These are phyloP conservation scores for Ectobius pallidus DNA, from an alignment of 2,888 invertebrate genomes.

Conservation along the genomic window DNA sequence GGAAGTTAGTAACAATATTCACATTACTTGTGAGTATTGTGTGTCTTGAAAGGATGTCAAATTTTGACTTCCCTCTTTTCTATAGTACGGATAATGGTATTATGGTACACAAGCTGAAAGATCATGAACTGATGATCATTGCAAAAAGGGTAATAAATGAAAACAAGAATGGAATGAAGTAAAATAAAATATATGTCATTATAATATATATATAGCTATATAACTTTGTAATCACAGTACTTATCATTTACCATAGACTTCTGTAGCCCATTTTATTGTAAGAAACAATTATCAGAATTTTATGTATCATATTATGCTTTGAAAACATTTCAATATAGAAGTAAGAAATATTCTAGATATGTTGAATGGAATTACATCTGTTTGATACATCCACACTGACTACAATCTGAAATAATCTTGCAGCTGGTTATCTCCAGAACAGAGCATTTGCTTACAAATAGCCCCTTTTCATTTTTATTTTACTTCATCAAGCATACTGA, in stretches of 20 bases:
- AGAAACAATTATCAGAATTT: neutral
- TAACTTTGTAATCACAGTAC: no score
- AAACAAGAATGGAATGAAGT: no score
- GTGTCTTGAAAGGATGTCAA: no score
- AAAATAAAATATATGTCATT: neutral
- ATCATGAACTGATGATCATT: no score
- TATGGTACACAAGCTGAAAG: no score
- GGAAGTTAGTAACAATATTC: no score
- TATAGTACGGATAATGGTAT: no score
- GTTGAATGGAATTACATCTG: constrained; percentile 14
- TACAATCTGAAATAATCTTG: neutral
- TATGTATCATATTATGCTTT: neutral
- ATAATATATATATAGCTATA: neutral
- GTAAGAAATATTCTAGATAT: constrained; percentile 19
- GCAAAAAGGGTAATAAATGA: no score
- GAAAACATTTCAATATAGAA: neutral
- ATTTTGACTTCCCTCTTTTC: no score
- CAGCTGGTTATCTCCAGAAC: neutral
- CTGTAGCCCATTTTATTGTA: neutral
- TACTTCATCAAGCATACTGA: constrained; percentile 33
- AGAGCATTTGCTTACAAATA: neutral
- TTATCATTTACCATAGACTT: neutral
- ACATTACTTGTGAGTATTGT: no score
- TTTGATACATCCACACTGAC: neutral
- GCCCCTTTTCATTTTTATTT: constrained; percentile 14